Conservation (phyloP, 2,797 vertebrate genomes). For the Melanotaenia pygmaea region DNA sequence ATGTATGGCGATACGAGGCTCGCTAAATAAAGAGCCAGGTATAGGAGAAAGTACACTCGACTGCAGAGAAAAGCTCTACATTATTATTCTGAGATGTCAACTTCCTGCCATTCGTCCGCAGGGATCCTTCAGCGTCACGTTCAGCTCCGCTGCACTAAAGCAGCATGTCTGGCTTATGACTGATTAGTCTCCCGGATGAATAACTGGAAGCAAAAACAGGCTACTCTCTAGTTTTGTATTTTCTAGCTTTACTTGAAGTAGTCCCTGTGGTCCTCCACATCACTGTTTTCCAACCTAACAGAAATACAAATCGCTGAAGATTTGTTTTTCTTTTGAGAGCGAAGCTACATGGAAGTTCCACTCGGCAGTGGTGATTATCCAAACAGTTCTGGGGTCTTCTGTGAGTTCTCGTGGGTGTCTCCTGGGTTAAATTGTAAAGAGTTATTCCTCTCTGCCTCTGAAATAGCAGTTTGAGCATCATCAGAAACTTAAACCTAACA, state of each 20-base stretch:
- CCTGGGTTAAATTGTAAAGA: neutral
- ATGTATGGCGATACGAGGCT: slow-evolving; percentile 28
- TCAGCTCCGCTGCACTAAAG: slow-evolving; percentile 36
- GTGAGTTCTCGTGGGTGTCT: neutral
- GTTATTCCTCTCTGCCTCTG: neutral
- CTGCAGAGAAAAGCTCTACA: slow-evolving; percentile 38
- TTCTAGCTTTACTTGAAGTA: slow-evolving; percentile 35
- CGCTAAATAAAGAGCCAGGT: slow-evolving; percentile 42
- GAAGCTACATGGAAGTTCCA: slow-evolving; percentile 19
- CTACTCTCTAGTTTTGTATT: slow-evolving; percentile 32
- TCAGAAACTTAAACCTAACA: neutral
- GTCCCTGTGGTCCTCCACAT: slow-evolving; percentile 36
- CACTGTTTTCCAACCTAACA: slow-evolving; percentile 30
- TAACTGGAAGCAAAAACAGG: slow-evolving; percentile 34
- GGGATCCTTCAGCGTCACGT: slow-evolving; percentile 46
- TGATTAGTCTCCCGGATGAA: slow-evolving; percentile 49
- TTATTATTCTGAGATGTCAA: slow-evolving; percentile 37
- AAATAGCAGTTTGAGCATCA: neutral
- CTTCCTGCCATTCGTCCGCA: slow-evolving; percentile 9
- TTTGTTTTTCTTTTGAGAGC: slow-evolving; percentile 17
- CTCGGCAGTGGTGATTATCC: slow-evolving; percentile 1
- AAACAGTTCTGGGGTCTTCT: slow-evolving; percentile 13
- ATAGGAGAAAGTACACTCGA: slow-evolving; percentile 17
- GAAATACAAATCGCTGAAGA: slow-evolving; percentile 23
- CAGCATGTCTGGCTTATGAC: slow-evolving; percentile 39